Percentiles rank a stretch among this genome's conserved stretches.
phyloP scores from a whole-genome alignment of 2,113 vertebrate genomes.

The Nothoprocta perdicaria region DNA sequence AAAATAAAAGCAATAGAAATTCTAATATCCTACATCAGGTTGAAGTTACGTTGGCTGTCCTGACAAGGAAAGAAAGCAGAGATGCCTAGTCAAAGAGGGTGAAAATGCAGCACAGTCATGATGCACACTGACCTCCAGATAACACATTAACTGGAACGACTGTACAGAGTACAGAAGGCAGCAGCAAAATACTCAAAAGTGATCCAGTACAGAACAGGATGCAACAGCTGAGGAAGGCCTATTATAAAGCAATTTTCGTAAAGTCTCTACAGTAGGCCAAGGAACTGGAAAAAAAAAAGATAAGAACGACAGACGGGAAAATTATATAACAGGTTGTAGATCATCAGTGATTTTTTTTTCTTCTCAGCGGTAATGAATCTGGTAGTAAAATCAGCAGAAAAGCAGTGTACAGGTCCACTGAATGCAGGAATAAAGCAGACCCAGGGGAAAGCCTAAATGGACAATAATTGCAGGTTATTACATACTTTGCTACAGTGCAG shows the following conservation, averaged over 20 bases:
- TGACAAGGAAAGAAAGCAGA: neutral
- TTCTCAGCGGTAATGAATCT: slow-evolving; percentile 68
- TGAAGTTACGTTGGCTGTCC: neutral
- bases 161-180: neutral
- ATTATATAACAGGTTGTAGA: slow-evolving; percentile 42
- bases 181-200: neutral
- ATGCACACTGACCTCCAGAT: neutral
- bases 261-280: slow-evolving; percentile 18
- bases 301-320: neutral
- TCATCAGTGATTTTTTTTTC: slow-evolving; percentile 1
- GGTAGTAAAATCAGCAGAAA: slow-evolving; percentile 79
- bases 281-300: neutral
- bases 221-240: neutral
- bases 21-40: neutral
- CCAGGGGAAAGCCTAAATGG: slow-evolving; percentile 81
- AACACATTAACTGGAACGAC: neutral
- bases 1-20: neutral
- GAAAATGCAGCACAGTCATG: neutral
- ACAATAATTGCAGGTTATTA: slow-evolving; percentile 85
- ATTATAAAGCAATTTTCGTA: slow-evolving; percentile 11
- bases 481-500: slow-evolving; percentile 74
- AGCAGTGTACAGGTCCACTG: neutral
- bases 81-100: neutral
- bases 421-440: slow-evolving; percentile 74
- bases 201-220: neutral